phyloP scores from a whole-genome alignment of 2,888 invertebrate species.

The Adela reaumurella region DNA sequence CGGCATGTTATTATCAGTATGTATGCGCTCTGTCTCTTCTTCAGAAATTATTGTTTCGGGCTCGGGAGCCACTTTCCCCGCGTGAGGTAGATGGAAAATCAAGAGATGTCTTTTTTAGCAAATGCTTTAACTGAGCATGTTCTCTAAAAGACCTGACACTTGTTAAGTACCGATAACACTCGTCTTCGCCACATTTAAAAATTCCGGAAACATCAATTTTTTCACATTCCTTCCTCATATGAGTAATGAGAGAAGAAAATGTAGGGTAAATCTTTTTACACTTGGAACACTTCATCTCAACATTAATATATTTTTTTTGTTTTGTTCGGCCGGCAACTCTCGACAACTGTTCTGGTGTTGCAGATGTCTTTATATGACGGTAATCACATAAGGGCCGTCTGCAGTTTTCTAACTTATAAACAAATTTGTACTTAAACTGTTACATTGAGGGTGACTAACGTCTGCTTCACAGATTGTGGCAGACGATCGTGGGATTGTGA shows the following conservation, averaged over 20 bases:
- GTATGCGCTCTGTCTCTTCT: not conserved
- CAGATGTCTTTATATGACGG: too few species aligned
- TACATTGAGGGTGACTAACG: not conserved
- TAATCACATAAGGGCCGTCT: too few species aligned
- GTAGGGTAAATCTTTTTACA: not conserved
- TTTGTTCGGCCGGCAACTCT: too few species aligned
- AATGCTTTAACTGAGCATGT: not conserved
- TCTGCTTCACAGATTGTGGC: conserved; percentile 1
- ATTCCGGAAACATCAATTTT: not conserved
- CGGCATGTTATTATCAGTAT: not conserved
- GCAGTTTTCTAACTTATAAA: too few species aligned
- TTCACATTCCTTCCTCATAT: not conserved
- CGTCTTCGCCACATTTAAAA: conserved; percentile 1
- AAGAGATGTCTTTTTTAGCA: not conserved
- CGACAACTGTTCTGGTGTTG: too few species aligned
- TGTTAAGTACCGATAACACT: not conserved
- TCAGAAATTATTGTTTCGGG: not conserved
- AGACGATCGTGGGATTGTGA: not conserved
- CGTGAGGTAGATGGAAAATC: not conserved
- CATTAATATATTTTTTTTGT: too few species aligned
- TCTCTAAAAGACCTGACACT: not conserved
- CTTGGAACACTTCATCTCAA: not conserved
- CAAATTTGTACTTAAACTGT: not conserved
- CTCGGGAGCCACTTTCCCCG: not conserved
- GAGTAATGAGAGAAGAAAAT: not conserved